A percentile compares a stretch with the other conserved stretches of the same genome.
phyloP scores from a whole-genome alignment of 2,888 invertebrate species.

The Endomychus coccineus region DNA sequence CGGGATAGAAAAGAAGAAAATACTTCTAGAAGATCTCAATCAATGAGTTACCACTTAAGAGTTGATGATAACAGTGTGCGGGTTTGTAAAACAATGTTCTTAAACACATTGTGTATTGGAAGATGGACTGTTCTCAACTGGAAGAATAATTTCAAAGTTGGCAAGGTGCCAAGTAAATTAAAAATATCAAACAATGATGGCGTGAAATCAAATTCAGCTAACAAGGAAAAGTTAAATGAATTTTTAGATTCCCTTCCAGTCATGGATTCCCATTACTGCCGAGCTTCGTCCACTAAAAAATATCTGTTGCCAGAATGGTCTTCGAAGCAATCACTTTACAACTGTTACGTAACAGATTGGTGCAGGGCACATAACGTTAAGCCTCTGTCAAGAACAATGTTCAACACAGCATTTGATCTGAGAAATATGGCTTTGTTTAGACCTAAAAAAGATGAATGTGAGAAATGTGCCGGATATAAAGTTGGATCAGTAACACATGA shows the following conservation, averaged over 20 bases:
- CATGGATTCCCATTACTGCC: slow-evolving; percentile 21
- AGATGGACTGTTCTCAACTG: too few species aligned
- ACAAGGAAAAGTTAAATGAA: too few species aligned
- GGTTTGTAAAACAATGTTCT: slow-evolving; percentile 4
- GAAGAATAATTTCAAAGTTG: too few species aligned
- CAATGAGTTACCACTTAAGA: slow-evolving; percentile 2
- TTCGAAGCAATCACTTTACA: slow-evolving; percentile 16
- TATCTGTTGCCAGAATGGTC: slow-evolving; percentile 20
- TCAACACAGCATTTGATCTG: slow-evolving; percentile 13
- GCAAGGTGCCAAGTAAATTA: too few species aligned
- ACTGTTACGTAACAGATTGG: slow-evolving; percentile 17
- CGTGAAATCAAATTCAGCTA: too few species aligned
- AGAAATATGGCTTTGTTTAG: slow-evolving; percentile 17
- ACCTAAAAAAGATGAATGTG: slow-evolving; percentile 21
- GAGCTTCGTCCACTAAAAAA: slow-evolving; percentile 15
- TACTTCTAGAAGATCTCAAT: slow-evolving; percentile 11
- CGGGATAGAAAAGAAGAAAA: slow-evolving; percentile 10
- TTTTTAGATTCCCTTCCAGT: slow-evolving; percentile 10
- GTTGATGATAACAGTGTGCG: not conserved
- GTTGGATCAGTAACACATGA: slow-evolving; percentile 19
- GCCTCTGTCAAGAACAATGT: slow-evolving; percentile 14
- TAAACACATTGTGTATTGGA: slow-evolving; percentile 5
- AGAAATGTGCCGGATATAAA: slow-evolving; percentile 22
- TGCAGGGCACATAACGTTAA: slow-evolving; percentile 12
- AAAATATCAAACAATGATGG: too few species aligned